Base-by-base conservation (phyloP, 2,113 vertebrate species). In the Morphnarchus princeps region DNA sequence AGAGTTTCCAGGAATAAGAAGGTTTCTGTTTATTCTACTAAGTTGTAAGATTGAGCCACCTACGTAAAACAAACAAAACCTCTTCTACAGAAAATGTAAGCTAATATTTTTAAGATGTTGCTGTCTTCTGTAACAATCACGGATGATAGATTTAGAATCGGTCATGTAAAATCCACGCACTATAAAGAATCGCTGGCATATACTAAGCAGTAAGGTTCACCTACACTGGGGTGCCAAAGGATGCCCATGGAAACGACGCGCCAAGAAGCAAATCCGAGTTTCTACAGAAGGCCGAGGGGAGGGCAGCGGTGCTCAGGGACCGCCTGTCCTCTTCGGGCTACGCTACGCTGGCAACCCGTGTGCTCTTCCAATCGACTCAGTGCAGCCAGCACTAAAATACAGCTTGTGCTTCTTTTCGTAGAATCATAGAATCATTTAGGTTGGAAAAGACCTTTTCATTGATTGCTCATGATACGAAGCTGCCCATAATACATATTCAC, bases 331-430 rank as follows among this genome's bases (percentile, higher is more conserved):
- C 34, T 76, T 76, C 2, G 2, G 38, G 9, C 78, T 63, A 2
- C 3, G 0, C n/a, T 58, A 9, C 13, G 6, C 34, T 16, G 11
- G 8, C 13, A 67, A 28, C 10, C 7, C 1, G 0, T 32, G 59
- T 8, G 25, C 24, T 69, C 16, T 80, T 71, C 66, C 40, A 18
- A 17, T 17, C 0, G 0, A 32, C 24, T 59, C 43, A 6, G 21
- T 14, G 28, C 11, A 58, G 18, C 32, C 59, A 18, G n/a, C 25
- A 13, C 36, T 47, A 20, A 82, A 50, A n/a, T 19, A 36, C 11
- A 62, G 28, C 47, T 40, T 1, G 0, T 31, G 36, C 55, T 70
- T 71, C 65, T 54, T 50, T 50, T 36, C 40, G 34, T 10, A 20
- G 45, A 47, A 20, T 45, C 45, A 45, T 20, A 20, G 45, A 47